Conservation (phyloP, 2,797 vertebrate species). For the Halcyon smyrnensis region DNA sequence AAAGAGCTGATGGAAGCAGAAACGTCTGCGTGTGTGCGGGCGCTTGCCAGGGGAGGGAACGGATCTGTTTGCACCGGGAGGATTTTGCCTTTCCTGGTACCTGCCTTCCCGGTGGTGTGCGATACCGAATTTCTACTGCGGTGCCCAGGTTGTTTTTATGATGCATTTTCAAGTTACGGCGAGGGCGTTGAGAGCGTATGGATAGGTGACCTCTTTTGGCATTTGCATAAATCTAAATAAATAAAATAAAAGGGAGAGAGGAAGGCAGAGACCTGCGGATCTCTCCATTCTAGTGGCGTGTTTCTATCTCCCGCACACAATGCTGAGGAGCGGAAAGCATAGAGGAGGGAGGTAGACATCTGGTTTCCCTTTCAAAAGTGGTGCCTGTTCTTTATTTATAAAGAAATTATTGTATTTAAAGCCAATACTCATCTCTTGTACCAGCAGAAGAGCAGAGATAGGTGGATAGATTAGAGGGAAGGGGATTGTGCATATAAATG, state of each 20-base stretch:
- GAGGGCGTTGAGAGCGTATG: conserved; percentile 36
- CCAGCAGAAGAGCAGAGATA: conserved; percentile 47
- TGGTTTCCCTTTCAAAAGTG: conserved; percentile 65
- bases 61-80: not conserved
- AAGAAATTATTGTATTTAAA: conserved; percentile 63
- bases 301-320: not conserved
- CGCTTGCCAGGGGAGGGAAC: not conserved
- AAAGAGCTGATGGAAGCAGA: not conserved
- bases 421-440: conserved; percentile 47
- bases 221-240: conserved; percentile 70
- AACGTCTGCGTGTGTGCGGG: not conserved
- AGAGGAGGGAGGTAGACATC: conserved; percentile 46
- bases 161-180: conserved; percentile 41
- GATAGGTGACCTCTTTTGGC: conserved; percentile 29
- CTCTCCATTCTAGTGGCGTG: not conserved
- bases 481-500: conserved; percentile 57
- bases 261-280: conserved; percentile 26
- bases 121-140: not conserved
- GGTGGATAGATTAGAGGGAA: conserved; percentile 57
- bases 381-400: conserved; percentile 69
- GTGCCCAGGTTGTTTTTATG: not conserved
- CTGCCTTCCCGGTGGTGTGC: not conserved
- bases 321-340: conserved; percentile 18
- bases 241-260: not conserved
- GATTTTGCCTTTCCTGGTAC: not conserved